Percentiles rank a stretch among this genome's conserved stretches.
Evolutionary conservation across 2,888 invertebrate species (phyloP).

Genomic region (Ennomos quercinarius): DNA sequence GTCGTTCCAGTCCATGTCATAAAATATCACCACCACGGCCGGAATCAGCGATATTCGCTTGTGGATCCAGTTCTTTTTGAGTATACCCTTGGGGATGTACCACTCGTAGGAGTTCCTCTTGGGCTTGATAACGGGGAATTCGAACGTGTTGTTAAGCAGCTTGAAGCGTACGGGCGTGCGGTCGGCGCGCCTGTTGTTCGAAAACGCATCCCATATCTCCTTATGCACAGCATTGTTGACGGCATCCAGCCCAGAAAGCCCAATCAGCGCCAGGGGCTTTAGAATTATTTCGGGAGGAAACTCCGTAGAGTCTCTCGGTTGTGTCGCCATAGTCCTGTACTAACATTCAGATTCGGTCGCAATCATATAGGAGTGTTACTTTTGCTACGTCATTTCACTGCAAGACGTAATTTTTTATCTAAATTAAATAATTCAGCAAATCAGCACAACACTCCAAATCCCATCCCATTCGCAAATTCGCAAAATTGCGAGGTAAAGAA

Average conservation of each 20-base stretch:
- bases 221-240: slow-evolving; percentile 94
- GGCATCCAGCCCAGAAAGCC: slow-evolving; percentile 94
- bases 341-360: slow-evolving; percentile 5
- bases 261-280: slow-evolving; percentile 94
- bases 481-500: slow-evolving; percentile 47
- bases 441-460: slow-evolving; percentile 67
- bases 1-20: slow-evolving; percentile 99
- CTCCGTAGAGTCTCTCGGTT: slow-evolving; percentile 86
- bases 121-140: slow-evolving; percentile 94
- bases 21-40: slow-evolving; percentile 96
- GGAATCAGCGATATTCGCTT: slow-evolving; percentile 97
- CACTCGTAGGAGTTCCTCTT: slow-evolving; percentile 97
- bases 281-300: slow-evolving; percentile 94
- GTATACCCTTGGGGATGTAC: slow-evolving; percentile 97
- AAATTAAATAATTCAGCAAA: background rate
- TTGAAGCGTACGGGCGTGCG: slow-evolving; percentile 94
- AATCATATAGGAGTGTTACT: slow-evolving; percentile 13
- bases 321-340: slow-evolving; percentile 76
- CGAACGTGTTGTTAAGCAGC: slow-evolving; percentile 91
- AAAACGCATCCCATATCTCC: slow-evolving; percentile 97
- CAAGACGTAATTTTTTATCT: background rate
- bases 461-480: slow-evolving; percentile 63
- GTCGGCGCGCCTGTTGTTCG: slow-evolving; percentile 92
- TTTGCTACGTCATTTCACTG: slow-evolving; percentile 50
- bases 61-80: slow-evolving; percentile 97